Percentiles rank a stretch among this genome's conserved stretches.
These are phyloP conservation scores for Bucorvus abyssinicus DNA, from an alignment of 2,797 vertebrate species.

Conservation along the genomic window DNA sequence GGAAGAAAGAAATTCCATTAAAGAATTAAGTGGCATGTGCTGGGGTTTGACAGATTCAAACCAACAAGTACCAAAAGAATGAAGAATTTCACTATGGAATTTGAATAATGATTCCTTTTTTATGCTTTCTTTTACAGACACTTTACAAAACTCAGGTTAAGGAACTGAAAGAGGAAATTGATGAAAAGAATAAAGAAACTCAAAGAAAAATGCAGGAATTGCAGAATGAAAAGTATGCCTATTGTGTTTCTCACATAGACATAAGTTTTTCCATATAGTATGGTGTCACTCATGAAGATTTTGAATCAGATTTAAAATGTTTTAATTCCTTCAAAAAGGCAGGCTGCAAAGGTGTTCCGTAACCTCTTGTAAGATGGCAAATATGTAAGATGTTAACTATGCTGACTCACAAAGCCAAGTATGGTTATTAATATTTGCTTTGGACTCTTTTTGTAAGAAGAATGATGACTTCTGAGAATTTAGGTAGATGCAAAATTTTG, in stretches of 20 bases:
- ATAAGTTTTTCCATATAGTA: background rate
- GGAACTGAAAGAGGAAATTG: conserved; percentile 97
- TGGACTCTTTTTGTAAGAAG: background rate
- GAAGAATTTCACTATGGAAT: background rate
- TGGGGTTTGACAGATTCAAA: background rate
- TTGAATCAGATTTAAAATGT: background rate
- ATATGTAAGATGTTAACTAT: background rate
- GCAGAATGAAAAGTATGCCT: conserved; percentile 88
- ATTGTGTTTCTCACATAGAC: background rate
- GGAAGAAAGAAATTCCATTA: background rate
- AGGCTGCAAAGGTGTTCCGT: background rate
- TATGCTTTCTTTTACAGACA: conserved; percentile 81
- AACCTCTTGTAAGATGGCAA: background rate
- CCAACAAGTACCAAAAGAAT: background rate
- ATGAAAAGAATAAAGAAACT: conserved; percentile 90
- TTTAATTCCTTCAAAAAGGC: background rate
- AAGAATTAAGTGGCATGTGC: background rate
- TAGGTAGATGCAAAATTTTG: background rate
- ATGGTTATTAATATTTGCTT: background rate
- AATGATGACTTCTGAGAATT: background rate
- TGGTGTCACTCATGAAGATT: background rate
- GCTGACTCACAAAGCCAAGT: background rate
- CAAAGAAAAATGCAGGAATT: conserved; percentile 92
- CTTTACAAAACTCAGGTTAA: conserved; percentile 99
- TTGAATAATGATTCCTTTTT: background rate